Percentiles rank a stretch among this genome's conserved stretches.
These are phyloP conservation scores for Phenganax subtilis DNA, from an alignment of 92 coral and sea anemone species.

Conservation along the genomic window DNA sequence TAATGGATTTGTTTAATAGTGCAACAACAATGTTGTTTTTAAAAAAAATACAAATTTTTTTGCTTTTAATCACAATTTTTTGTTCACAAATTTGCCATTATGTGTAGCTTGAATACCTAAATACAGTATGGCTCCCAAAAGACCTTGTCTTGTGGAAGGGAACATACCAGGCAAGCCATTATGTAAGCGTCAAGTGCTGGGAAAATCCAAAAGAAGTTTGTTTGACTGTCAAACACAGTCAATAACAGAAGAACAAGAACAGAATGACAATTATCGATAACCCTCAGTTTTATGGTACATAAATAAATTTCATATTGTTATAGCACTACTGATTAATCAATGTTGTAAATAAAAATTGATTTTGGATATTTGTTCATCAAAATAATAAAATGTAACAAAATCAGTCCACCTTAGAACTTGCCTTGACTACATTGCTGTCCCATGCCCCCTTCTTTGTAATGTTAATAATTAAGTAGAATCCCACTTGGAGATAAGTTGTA, in stretches of 20 bases:
- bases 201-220: not conserved
- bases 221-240: not conserved
- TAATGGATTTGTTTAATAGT: no score
- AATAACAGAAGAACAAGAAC: not conserved
- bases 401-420: not conserved
- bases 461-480: conserved; percentile 1
- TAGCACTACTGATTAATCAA: no score
- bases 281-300: no score
- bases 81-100: no score
- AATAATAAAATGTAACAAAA: no score
- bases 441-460: conserved; percentile 18
- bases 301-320: no score
- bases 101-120: no score
- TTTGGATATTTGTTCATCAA: no score
- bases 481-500: conserved; percentile 16
- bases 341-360: no score
- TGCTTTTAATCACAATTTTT: no score
- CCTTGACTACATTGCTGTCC: conserved; percentile 3
- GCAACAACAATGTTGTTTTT: no score
- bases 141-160: conserved; percentile 10
- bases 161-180: conserved; percentile 7
- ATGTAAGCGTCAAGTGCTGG: not conserved
- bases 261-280: not conserved
- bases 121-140: not conserved
- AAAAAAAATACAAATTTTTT: not conserved